These are phyloP conservation scores for Xanthostigma xanthostigma DNA, from an alignment of 2,888 invertebrate species.

Conservation along the genomic window DNA sequence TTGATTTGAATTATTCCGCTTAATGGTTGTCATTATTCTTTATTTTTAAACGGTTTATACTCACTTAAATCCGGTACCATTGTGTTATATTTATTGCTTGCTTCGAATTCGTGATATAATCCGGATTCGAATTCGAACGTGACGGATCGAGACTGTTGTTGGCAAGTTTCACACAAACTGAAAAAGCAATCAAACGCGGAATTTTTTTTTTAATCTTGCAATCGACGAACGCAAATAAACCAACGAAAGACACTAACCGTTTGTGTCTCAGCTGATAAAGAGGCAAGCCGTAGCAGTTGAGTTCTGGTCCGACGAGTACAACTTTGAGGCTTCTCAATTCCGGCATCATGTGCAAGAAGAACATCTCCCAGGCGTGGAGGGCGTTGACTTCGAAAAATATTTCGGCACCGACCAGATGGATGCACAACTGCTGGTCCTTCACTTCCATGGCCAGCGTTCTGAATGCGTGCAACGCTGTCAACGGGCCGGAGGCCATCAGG, in stretches of 20 bases:
- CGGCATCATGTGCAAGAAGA: slow-evolving; percentile 49
- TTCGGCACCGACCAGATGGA: slow-evolving; percentile 52
- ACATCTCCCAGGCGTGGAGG: slow-evolving; percentile 53
- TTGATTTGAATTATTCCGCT: too few relatives aligned
- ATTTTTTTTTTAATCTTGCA: slow-evolving; percentile 1
- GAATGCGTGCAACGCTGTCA: slow-evolving; percentile 43
- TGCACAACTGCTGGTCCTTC: slow-evolving; percentile 14
- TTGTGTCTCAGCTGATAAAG: slow-evolving; percentile 39
- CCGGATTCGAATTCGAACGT: slow-evolving; percentile 38
- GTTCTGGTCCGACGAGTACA: slow-evolving; percentile 48
- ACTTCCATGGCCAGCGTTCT: slow-evolving; percentile 21
- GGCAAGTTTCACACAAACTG: slow-evolving; percentile 39
- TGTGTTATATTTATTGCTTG: slow-evolving; percentile 29
- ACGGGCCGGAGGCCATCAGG: slow-evolving; percentile 47
- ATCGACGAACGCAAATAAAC: neutral
- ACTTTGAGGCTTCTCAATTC: slow-evolving; percentile 37
- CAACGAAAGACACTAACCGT: slow-evolving; percentile 26
- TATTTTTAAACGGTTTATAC: slow-evolving; percentile 5
- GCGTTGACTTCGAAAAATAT: slow-evolving; percentile 55
- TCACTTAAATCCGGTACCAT: slow-evolving; percentile 38
- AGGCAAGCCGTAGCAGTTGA: slow-evolving; percentile 41
- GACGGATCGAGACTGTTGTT: slow-evolving; percentile 32
- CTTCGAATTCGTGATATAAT: slow-evolving; percentile 37
- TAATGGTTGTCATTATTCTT: too few relatives aligned
- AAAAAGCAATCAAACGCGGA: slow-evolving; percentile 14